phyloP scores from a whole-genome alignment of 2,888 invertebrate genomes.

The Lycocerus yunnanus region DNA sequence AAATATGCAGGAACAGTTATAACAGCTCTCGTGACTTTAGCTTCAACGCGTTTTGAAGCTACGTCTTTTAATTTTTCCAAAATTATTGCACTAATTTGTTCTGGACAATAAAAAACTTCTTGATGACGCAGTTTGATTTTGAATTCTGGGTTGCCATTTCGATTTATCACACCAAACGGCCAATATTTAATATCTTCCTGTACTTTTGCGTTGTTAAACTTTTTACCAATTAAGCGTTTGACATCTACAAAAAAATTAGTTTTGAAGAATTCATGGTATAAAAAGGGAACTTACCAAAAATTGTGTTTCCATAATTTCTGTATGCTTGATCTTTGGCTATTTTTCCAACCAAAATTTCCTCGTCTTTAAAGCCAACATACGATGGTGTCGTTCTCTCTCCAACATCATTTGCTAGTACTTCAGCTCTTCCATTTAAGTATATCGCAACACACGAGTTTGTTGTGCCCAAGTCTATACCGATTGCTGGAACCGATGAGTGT shows the following conservation, averaged over 20 bases:
- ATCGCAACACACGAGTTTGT: conserved; percentile 87
- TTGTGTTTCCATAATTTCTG: conserved; percentile 97
- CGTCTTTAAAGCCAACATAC: conserved; percentile 96
- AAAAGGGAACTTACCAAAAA: conserved; percentile 75
- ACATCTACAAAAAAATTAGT: conserved; percentile 73
- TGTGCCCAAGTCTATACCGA: conserved; percentile 98
- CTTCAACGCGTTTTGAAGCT: conserved; percentile 95
- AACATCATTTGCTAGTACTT: conserved; percentile 98
- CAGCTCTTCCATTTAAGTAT: conserved; percentile 95
- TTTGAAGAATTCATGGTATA: background rate
- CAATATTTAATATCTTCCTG: conserved; percentile 96
- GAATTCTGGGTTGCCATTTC: conserved; percentile 87
- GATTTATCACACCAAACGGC: conserved; percentile 88
- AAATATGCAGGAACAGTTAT: conserved; percentile 44
- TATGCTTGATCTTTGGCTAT: conserved; percentile 99
- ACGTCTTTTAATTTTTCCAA: conserved; percentile 97
- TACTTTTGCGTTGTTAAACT: conserved; percentile 88
- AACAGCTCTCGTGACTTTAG: conserved; percentile 59
- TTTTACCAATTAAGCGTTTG: conserved; percentile 96
- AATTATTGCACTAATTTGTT: conserved; percentile 99
- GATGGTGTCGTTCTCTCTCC: conserved; percentile 98
- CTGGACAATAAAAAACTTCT: conserved; percentile 91
- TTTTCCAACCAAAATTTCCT: conserved; percentile 95
- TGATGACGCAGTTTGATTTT: conserved; percentile 81
- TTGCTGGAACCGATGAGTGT: conserved; percentile 62